A percentile compares a stretch with the other conserved stretches of the same genome.
Evolutionary conservation across 2,113 vertebrate genomes (phyloP).

Genomic region (Heterotis niloticus): DNA sequence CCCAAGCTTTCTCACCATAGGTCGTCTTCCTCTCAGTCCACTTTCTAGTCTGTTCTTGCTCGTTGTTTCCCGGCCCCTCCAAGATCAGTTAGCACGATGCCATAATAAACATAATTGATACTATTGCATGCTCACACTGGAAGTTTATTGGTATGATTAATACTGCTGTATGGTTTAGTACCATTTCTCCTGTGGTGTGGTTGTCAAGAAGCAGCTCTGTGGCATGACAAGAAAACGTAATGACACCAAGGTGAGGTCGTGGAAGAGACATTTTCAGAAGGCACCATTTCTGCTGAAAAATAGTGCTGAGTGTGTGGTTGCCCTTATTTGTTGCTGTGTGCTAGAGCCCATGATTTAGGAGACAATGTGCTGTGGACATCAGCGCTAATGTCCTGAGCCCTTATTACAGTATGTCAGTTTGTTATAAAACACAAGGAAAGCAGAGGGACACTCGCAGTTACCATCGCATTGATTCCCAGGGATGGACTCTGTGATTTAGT

Average conservation of each 20-base stretch:
- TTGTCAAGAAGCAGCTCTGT: neutral
- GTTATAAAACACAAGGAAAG: constrained; percentile 79
- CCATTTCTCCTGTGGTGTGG: neutral
- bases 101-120: no score
- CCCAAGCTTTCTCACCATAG: no score
- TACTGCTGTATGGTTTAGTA: neutral
- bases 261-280: neutral
- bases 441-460: constrained; percentile 79
- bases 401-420: constrained; percentile 76
- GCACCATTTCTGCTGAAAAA: neutral
- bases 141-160: neutral
- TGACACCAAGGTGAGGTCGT: neutral
- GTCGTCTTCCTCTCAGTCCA: no score
- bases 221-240: neutral
- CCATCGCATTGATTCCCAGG: constrained; percentile 77
- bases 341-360: constrained; percentile 8
- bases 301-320: neutral
- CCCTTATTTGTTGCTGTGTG: constrained; percentile 28
- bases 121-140: no score
- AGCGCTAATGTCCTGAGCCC: constrained; percentile 44
- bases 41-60: no score
- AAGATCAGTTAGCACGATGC: no score
- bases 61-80: no score
- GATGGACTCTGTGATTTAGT: constrained; percentile 89
- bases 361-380: neutral